Evolutionary conservation across 2,888 invertebrate species (phyloP), one percentile per base, ranked within the genome.

Genomic region (Pyrrhia umbra): DNA sequence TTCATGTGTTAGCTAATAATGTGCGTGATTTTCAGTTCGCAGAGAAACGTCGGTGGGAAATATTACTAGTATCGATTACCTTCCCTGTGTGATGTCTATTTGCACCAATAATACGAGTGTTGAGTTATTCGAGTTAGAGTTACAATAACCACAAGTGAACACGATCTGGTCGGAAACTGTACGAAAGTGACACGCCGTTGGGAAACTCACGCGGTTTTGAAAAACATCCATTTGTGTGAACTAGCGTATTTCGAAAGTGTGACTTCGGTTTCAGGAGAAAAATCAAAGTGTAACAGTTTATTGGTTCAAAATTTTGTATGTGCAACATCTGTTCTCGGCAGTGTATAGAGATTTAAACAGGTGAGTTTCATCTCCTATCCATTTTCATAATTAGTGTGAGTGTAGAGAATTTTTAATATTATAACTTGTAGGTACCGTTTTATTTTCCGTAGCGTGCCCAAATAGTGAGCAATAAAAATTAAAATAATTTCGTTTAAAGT

Each of bases 111-210:
- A 79, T 85, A 87, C 85, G 82, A 91, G 92, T 92, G 92, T 87
- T 87, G 87, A 90, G 91, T 86, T 82, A 75, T 80, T 75, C 68
- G 66, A 83, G 82, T 91, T 92, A 88, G 90, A 90, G 85, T 93
- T 93, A 93, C 93, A 88, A 86, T 87, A 90, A 94, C 94, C 94
- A 90, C 94, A 94, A 92, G 91, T 91, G 91, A 90, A 92, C 91
- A 85, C 89, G 92, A 93, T 92, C 87, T 84, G 85, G 83, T 86
- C 84, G 86, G 88, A 85, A 88, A 91, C 90, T 82, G 84, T 87
- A 88, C 88, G 92, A 94, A 92, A 93, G 94, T 93, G 92, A 92
- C 89, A 91, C 92, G 88, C 80, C 81, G 89, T 90, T 89, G 89
- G 86, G 91, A 90, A 92, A 92, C 90, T 85, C 47, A 80, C 88